Evolutionary conservation across 2,888 invertebrate genomes (phyloP), one percentile per base, ranked within the genome.

Genomic region (Synergus umbraculus): DNA sequence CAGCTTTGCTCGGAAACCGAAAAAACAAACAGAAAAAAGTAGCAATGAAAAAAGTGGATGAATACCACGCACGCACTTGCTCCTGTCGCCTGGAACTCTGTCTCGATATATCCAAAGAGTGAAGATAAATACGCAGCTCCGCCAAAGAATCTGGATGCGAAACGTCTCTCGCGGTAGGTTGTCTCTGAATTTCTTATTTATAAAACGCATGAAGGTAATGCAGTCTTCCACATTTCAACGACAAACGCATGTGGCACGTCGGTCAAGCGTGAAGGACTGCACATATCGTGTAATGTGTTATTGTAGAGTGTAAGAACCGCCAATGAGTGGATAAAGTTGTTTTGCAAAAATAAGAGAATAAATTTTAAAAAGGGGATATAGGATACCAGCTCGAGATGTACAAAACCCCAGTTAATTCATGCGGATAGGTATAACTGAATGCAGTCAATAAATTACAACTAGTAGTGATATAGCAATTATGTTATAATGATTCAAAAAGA

Each of bases 61-160:
- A 73, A 73, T 73, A 49, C 54, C 73, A 73, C n/a, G 73, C 73
- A 73, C 73, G 73, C 73, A 73, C 73, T 73, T 54, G 73, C 69
- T 69, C 69, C 46, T 69, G 69, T 69, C 69, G 69, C 69, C 69
- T 69, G 49, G 69, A 69, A 69, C 69, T 69, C 46, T 69, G 49
- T 69, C 69, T 69, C 49, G 69, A 69, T 69, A 49, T 49, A 69
- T 69, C 49, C 69, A 69, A 43, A 69, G 44, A 44, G 67, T 15
- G 9, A 69, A 69, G 49, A 69, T 69, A 49, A 29, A 49, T 73
- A 60, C 22, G 22, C 22, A 22, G 60, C 18, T 29, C 22, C 60
- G 60, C 60, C 60, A 60, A 60, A 60, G 60, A 54, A 54, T 9
- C 54, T 54, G n/a, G n/a, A n/a, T 54, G 54, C 49, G 15, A 69